Conservation (phyloP, 1,140 invertebrate species). For the Akabosia matsudoensis region DNA sequence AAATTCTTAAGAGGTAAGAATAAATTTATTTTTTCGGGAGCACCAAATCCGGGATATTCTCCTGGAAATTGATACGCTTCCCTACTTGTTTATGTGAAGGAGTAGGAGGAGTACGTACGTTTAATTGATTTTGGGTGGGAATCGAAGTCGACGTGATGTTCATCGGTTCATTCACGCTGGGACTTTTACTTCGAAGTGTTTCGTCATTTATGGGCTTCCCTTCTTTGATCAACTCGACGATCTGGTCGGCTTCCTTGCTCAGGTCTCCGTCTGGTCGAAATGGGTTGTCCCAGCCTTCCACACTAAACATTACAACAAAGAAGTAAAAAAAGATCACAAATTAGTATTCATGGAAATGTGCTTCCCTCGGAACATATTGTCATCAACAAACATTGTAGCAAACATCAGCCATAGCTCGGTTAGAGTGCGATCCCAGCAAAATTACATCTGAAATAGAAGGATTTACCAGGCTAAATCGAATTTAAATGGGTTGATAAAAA, state of each 20-base stretch:
- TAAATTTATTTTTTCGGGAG: conserved; percentile 17
- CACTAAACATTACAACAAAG: neutral
- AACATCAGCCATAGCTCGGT: neutral
- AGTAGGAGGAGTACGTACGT: conserved; percentile 24
- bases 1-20: too few species aligned
- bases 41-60: conserved; percentile 26
- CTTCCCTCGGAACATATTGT: neutral
- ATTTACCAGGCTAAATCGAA: too few species aligned
- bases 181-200: conserved; percentile 47
- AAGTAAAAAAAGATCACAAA: neutral
- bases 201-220: conserved; percentile 69
- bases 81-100: neutral
- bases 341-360: neutral
- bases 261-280: conserved; percentile 93
- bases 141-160: conserved; percentile 26
- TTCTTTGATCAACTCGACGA: conserved; percentile 88
- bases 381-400: neutral
- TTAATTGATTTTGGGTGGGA: conserved; percentile 36
- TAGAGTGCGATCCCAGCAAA: neutral
- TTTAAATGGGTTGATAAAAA: too few species aligned
- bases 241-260: conserved; percentile 90
- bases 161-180: conserved; percentile 44
- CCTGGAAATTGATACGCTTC: conserved; percentile 26
- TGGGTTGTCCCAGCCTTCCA: conserved; percentile 94
- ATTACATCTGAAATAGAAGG: too few species aligned